phyloP scores from a whole-genome alignment of 2,797 vertebrate genomes.

The Okamejei kenojei region DNA sequence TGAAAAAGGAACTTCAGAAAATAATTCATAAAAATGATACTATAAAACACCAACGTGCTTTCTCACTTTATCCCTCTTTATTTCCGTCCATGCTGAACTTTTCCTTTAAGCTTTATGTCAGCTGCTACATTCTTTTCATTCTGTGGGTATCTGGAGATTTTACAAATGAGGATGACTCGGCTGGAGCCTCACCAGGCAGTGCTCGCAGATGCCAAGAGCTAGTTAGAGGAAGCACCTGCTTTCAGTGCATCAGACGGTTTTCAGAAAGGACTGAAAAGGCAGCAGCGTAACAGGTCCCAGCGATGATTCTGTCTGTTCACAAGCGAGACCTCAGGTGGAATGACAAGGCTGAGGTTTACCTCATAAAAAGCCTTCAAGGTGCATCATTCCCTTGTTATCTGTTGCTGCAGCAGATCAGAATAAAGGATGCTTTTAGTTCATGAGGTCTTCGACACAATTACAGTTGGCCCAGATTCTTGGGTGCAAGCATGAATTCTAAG shows the following conservation, averaged over 20 bases:
- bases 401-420: too few relatives aligned
- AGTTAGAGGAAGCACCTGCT: not conserved
- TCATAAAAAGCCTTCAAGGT: not conserved
- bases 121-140: not conserved
- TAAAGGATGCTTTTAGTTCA: not conserved
- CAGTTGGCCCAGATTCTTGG: not conserved
- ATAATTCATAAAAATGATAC: not conserved
- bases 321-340: not conserved
- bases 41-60: not conserved
- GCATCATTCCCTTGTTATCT: not conserved
- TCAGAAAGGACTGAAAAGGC: not conserved
- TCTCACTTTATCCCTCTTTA: not conserved
- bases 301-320: not conserved
- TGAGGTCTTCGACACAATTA: slow-evolving; percentile 18
- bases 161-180: not conserved
- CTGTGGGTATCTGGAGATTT: not conserved
- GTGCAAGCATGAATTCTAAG: not conserved
- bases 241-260: not conserved
- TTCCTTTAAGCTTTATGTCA: not conserved
- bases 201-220: not conserved
- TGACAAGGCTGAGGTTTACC: not conserved
- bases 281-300: not conserved
- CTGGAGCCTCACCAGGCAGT: not conserved
- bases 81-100: not conserved
- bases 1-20: not conserved